phyloP scores from a whole-genome alignment of 2,888 invertebrate species.

The Capitulum mitella region DNA sequence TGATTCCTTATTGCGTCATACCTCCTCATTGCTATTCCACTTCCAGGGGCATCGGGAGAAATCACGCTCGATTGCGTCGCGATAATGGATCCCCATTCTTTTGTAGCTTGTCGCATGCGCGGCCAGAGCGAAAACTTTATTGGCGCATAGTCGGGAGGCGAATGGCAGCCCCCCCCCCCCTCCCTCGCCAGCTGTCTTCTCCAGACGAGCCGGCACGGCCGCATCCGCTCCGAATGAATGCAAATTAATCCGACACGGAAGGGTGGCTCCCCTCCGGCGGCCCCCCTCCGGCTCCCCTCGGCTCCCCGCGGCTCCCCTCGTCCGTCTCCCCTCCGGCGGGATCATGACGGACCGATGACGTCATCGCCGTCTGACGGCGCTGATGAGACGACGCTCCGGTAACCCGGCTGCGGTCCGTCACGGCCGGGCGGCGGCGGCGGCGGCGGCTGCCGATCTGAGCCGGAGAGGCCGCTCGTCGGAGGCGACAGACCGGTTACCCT shows the following conservation, averaged over 20 bases:
- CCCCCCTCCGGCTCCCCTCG: neutral
- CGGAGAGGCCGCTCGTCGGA: no score
- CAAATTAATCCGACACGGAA: slow-evolving; percentile 12
- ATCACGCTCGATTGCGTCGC: neutral
- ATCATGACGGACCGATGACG: neutral
- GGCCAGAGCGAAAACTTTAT: neutral
- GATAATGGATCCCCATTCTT: neutral
- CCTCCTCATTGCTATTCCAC: neutral
- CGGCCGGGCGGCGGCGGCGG: neutral
- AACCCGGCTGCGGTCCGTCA: neutral
- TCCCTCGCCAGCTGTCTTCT: neutral
- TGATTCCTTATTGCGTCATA: neutral
- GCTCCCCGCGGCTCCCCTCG: neutral
- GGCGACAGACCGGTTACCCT: neutral
- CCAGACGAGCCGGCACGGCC: neutral
- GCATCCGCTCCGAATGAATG: neutral
- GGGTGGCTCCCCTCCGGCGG: neutral
- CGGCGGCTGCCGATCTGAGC: neutral
- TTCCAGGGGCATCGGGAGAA: neutral
- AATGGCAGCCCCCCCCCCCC: neutral
- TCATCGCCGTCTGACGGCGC: neutral
- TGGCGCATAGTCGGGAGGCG: neutral
- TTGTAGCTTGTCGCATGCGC: neutral
- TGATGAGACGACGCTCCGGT: neutral
- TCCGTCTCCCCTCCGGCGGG: neutral